Base-by-base conservation (phyloP, 2,113 vertebrate genomes). In the Poeciliopsis occidentalis region DNA sequence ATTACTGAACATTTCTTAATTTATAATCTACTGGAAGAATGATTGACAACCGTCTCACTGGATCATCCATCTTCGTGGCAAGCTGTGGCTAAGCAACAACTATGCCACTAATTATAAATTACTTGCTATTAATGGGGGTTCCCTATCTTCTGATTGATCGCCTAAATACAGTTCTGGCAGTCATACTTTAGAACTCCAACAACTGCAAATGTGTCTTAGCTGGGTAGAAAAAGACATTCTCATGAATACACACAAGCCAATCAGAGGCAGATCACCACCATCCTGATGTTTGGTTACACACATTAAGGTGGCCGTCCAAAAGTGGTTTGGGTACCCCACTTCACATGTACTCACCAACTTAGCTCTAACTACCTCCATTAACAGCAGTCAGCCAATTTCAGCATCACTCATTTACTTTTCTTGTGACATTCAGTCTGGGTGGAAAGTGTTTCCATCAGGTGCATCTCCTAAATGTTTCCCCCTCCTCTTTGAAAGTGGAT, bases 31-130 rank as follows among this genome's bases (percentile, higher is more conserved):
- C 0, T 44, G 44, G 26, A 63, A 63, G n/a, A 30, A 17, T 67
- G 12, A 13, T 68, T 19, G 69, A 68, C 60, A 61, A 60, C 12
- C 64, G n/a, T 12, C 0, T 77, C 73, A 63, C 54, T 44, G 66
- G 63, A 78, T 37, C 12, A 6, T 13, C 22, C 4, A 22, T 39
- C 24, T 70, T 60, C n/a, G 31, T 60, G n/a, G 22, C 12, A 12
- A 29, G 62, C 32, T 34, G n/a, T 47, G 15, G 41, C 26, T 24
- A 60, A 32, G 22, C n/a, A 39, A 44, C 24, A n/a, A 6, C 29
- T 34, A 11, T 1, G 8, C 22, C 24, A 37, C 17, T 10, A 13
- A 2, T 73, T 41, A 12, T 51, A 15, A n/a, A 51, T 41, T 44
- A 8, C 8, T 29, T 57, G 64, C 26, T 47, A 51, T 76, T 7